phyloP scores from a whole-genome alignment of 1,140 invertebrate genomes.

The Habropoda laboriosa region DNA sequence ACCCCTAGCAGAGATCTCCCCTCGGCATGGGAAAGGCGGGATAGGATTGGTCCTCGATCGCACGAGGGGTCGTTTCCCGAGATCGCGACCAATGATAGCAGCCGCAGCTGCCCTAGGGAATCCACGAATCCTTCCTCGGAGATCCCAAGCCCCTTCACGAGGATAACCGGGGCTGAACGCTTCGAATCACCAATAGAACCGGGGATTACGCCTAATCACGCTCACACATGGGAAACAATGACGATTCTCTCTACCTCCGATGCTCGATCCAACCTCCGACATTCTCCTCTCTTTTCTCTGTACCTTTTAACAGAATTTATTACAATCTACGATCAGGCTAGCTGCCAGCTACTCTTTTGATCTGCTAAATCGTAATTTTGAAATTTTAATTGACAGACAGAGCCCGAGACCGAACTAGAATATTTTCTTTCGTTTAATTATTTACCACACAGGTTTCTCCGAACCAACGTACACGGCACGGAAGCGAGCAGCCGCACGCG shows the following conservation, averaged over 20 bases:
- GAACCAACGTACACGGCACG: background rate
- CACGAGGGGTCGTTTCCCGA: conserved; percentile 76
- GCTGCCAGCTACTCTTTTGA: too few species aligned
- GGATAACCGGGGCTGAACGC: conserved; percentile 4
- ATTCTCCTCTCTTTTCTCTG: too few species aligned
- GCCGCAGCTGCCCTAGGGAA: conserved; percentile 72
- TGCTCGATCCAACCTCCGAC: too few species aligned
- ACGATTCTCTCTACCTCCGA: background rate
- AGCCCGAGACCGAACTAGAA: too few species aligned
- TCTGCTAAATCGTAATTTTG: too few species aligned
- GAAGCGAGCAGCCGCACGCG: conserved; percentile 44
- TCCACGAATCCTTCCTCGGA: conserved; percentile 43
- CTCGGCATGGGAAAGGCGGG: conserved; percentile 41
- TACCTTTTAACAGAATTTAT: too few species aligned
- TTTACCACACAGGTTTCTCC: background rate
- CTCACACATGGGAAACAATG: background rate
- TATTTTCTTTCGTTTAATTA: conserved; percentile 19
- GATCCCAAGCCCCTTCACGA: conserved; percentile 30
- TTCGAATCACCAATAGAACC: conserved; percentile 5
- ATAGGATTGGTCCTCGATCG: conserved; percentile 78
- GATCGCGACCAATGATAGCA: conserved; percentile 81
- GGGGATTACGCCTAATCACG: conserved; percentile 25
- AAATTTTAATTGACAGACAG: too few species aligned
- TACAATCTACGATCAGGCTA: too few species aligned
- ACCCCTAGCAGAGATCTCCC: conserved; percentile 31